Conservation (phyloP, 2,797 vertebrate genomes). For the Emydoidea blandingii region DNA sequence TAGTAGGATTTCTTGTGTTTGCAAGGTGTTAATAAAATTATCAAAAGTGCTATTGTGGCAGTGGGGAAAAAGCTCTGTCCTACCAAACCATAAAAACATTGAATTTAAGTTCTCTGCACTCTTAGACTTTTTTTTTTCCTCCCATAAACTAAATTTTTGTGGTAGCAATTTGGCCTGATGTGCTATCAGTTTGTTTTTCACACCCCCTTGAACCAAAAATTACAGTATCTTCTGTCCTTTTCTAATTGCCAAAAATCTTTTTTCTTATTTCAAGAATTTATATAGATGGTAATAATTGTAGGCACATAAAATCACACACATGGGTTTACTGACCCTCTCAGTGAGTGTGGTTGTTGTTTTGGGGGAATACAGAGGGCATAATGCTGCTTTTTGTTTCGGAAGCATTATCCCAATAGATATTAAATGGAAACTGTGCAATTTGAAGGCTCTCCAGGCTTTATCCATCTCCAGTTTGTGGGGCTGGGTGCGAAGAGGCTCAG, state of each 20-base stretch:
- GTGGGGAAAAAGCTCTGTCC: background rate
- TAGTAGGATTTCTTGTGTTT: background rate
- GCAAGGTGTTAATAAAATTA: background rate
- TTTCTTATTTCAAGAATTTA: background rate
- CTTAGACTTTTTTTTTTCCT: background rate
- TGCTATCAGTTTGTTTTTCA: background rate
- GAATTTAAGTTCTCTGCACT: background rate
- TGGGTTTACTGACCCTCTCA: background rate
- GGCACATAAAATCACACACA: fast-evolving
- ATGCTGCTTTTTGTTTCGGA: background rate
- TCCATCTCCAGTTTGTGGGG: slow-evolving; percentile 42
- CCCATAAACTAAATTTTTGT: background rate
- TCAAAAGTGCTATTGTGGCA: background rate
- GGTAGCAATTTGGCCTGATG: background rate
- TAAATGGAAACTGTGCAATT: background rate
- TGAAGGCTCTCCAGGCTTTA: slow-evolving; percentile 18
- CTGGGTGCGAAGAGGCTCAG: slow-evolving; percentile 40
- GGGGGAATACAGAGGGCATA: background rate
- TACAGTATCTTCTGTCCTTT: background rate
- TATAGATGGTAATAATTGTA: background rate
- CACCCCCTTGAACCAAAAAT: background rate
- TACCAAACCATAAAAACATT: background rate
- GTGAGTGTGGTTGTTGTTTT: background rate
- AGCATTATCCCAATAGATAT: background rate
- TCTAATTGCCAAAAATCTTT: background rate